Percentiles rank a stretch among this genome's conserved stretches.
Conservation (phyloP, 2,797 vertebrate species). For the Parauchenoglanis ngamensis region DNA sequence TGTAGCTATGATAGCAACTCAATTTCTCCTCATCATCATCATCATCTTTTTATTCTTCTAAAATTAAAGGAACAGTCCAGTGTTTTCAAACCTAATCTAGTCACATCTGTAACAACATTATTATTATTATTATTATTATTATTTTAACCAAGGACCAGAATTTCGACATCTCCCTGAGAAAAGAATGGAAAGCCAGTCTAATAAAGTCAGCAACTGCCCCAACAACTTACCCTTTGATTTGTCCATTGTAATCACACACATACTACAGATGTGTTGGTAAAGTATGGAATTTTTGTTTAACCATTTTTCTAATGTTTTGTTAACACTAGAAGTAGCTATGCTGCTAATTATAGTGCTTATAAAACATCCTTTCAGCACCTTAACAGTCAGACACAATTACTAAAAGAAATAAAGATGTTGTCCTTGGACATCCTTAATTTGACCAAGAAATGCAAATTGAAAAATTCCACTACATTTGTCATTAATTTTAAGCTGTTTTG, state of each 20-base stretch:
- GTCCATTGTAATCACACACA: neutral
- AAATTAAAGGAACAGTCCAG: neutral
- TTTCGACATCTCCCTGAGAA: neutral
- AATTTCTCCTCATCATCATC: neutral
- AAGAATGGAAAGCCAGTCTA: neutral
- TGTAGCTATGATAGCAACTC: neutral
- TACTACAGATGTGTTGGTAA: neutral
- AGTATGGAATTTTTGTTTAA: too few species aligned
- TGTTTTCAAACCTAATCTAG: neutral
- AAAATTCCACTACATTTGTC: neutral
- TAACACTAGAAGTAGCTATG: neutral
- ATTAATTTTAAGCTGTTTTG: neutral
- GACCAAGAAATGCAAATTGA: neutral
- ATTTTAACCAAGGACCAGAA: neutral
- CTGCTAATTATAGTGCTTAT: neutral
- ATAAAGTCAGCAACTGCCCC: neutral
- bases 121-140: too few species aligned
- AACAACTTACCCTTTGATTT: neutral
- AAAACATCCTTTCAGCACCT: neutral
- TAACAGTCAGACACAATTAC: neutral
- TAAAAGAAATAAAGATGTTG: neutral
- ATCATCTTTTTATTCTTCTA: neutral
- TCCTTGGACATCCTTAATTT: neutral
- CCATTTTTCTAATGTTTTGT: neutral
- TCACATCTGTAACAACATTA: neutral